These are phyloP conservation scores for Pitangus sulphuratus DNA, from an alignment of 2,797 vertebrate species.

Conservation along the genomic window DNA sequence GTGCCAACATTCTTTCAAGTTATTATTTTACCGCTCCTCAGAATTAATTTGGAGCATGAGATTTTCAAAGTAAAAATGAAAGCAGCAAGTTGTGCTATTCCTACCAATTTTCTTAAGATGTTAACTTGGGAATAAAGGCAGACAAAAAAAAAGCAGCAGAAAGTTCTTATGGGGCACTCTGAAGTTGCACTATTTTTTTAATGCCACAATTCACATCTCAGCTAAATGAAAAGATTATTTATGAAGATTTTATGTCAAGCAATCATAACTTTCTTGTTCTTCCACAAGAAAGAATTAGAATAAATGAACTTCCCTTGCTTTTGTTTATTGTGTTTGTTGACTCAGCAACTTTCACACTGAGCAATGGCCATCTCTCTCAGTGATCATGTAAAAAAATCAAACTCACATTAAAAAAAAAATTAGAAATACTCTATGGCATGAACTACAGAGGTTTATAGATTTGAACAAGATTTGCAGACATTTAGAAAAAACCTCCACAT, in stretches of 20 bases:
- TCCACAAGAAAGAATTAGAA: not conserved
- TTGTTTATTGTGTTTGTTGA: not conserved
- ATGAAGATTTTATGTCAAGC: not conserved
- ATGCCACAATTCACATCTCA: not conserved
- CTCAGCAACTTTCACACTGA: not conserved
- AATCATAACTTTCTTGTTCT: not conserved
- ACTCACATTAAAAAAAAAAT: not conserved
- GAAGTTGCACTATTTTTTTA: not conserved
- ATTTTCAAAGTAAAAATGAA: not conserved
- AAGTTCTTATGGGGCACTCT: not conserved
- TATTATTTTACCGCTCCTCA: not conserved
- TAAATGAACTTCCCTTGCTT: not conserved
- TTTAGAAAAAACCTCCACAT: rapidly evolving
- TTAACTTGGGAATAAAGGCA: not conserved
- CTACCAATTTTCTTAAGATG: not conserved
- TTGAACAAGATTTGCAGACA: not conserved
- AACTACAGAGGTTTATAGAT: not conserved
- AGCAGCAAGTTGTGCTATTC: not conserved
- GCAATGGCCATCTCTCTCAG: not conserved
- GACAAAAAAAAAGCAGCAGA: not conserved
- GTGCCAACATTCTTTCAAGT: not conserved
- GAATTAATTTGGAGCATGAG: not conserved
- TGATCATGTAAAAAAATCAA: not conserved
- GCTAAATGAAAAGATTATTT: not conserved
- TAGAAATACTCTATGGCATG: not conserved